These are phyloP conservation scores for Peromyscus eremicus DNA, from an alignment of 2,797 vertebrate genomes.

Conservation along the genomic window DNA sequence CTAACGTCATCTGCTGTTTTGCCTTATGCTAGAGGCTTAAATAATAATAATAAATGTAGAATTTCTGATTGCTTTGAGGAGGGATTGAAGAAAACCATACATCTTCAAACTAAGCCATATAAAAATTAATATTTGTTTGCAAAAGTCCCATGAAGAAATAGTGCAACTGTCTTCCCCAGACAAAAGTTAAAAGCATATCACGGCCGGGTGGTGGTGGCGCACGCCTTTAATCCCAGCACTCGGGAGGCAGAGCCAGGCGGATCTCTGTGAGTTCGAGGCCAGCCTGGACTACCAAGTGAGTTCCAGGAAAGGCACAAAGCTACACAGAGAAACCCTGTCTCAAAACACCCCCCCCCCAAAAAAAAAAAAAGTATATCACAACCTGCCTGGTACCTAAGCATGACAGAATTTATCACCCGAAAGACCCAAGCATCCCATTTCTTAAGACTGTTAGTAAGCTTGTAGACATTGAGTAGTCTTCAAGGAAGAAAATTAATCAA, in stretches of 20 bases:
- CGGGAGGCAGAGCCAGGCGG: no score
- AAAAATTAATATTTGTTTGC: conserved; percentile 64
- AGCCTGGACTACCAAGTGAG: no score
- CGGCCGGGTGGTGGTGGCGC: no score
- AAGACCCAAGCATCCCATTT: conserved; percentile 38
- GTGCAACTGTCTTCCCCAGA: conserved; percentile 33
- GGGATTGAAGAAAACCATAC: neutral
- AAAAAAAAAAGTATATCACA: conserved; percentile 44
- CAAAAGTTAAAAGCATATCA: conserved; percentile 56
- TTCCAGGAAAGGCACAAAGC: no score
- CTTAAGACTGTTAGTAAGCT: conserved; percentile 24
- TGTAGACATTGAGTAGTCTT: conserved; percentile 51
- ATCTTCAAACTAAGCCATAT: conserved; percentile 60
- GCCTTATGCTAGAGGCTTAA: conserved; percentile 24
- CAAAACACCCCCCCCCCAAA: no score
- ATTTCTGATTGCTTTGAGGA: conserved; percentile 9
- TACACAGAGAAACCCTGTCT: no score
- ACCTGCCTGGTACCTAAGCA: neutral
- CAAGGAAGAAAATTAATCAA: conserved; percentile 71
- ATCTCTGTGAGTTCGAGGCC: no score
- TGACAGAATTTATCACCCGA: conserved; percentile 59
- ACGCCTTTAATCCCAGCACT: no score
- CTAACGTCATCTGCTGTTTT: conserved; percentile 6
- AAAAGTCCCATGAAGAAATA: conserved; percentile 46
- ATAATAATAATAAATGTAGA: neutral